Conservation (phyloP, 2,797 vertebrate species). For the Peromyscus nudipes region DNA sequence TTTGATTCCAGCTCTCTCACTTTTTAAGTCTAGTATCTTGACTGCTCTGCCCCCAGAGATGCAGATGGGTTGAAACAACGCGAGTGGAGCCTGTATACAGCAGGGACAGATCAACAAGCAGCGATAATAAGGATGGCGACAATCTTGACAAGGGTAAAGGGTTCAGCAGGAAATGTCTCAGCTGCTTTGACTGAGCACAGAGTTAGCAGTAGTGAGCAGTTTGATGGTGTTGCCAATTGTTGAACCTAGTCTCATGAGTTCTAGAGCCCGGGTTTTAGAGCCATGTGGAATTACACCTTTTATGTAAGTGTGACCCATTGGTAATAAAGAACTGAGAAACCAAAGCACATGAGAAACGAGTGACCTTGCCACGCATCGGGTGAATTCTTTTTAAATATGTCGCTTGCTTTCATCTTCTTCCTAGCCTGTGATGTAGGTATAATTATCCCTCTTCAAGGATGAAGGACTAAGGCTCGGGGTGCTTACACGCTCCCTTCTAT, state of each 20-base stretch:
- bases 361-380: neutral
- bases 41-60: neutral
- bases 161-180: neutral
- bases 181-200: neutral
- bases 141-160: neutral
- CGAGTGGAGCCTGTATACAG: neutral
- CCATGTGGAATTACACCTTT: neutral
- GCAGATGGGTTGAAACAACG: neutral
- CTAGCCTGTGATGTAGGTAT: neutral
- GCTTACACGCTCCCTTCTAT: neutral
- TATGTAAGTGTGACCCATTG: neutral
- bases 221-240: neutral
- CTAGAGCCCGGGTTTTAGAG: neutral
- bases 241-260: neutral
- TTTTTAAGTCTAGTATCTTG: neutral
- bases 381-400: conserved; percentile 44
- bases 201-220: neutral
- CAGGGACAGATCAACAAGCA: neutral
- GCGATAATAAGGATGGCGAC: neutral
- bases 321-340: neutral
- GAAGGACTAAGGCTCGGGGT: neutral
- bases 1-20: neutral
- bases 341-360: conserved; percentile 8
- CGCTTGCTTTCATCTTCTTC: conserved; percentile 35
- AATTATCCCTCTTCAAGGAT: conserved; percentile 34